Percentiles rank a stretch among this genome's conserved stretches.
Conservation (phyloP, 2,888 invertebrate species). For the Rugalucina vietnamica region DNA sequence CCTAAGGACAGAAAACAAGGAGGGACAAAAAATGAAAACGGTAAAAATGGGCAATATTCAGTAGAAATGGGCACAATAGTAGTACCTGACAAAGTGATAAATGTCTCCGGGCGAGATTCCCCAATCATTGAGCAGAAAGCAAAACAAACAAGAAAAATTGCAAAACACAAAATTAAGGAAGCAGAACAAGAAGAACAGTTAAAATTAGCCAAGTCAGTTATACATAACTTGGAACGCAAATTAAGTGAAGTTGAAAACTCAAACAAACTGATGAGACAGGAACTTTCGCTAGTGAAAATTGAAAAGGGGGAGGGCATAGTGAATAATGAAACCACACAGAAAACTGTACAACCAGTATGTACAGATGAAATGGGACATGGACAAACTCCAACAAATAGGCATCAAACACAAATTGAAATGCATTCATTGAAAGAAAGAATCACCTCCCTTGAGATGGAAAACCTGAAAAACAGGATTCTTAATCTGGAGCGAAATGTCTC, state of each 20-base stretch:
- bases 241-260: not conserved
- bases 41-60: too few relatives aligned
- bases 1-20: too few relatives aligned
- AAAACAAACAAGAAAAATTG: too few relatives aligned
- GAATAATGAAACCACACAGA: too few relatives aligned
- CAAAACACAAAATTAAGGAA: not conserved
- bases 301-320: not conserved
- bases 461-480: not conserved
- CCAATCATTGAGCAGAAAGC: too few relatives aligned
- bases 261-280: not conserved
- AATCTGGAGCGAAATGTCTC: not conserved
- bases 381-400: not conserved
- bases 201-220: not conserved
- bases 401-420: not conserved
- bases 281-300: not conserved
- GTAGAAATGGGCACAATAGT: too few relatives aligned
- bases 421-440: not conserved
- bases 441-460: not conserved
- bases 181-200: not conserved
- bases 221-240: not conserved
- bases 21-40: too few relatives aligned
- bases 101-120: too few relatives aligned
- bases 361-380: not conserved
- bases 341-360: not conserved
- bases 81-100: too few relatives aligned